phyloP scores from a whole-genome alignment of 2,113 vertebrate genomes.

The Hyperopisus bebe region DNA sequence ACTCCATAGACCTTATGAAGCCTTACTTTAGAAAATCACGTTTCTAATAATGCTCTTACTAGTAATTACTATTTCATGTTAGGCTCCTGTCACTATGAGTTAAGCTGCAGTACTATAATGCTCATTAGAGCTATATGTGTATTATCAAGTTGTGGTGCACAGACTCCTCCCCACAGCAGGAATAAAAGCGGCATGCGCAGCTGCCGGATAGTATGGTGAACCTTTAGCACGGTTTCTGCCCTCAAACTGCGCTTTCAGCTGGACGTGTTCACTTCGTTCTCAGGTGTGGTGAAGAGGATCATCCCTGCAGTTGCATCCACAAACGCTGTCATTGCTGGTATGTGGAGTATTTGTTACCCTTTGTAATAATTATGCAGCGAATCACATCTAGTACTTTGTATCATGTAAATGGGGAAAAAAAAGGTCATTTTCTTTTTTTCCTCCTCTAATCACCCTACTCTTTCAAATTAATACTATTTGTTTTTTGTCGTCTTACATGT shows the following conservation, averaged over 20 bases:
- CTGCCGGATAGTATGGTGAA: not conserved
- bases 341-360: conserved; percentile 24
- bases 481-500: not conserved
- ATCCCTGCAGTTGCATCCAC: conserved; percentile 96
- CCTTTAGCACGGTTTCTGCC: not conserved
- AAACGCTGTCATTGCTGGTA: conserved; percentile 95
- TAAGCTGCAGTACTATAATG: not conserved
- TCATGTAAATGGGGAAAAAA: not conserved
- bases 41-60: not conserved
- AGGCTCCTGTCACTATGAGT: not conserved
- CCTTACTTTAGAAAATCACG: not conserved
- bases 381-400: not conserved
- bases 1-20: not conserved
- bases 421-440: not conserved
- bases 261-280: not conserved
- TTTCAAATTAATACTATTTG: not conserved
- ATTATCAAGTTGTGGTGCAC: not conserved
- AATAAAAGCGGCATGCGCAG: not conserved
- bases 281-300: conserved; percentile 92
- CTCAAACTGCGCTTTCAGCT: not conserved
- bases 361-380: not conserved
- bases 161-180: not conserved
- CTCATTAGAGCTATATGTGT: not conserved
- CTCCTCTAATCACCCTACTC: not conserved
- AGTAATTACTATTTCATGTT: not conserved